Evolutionary conservation across 2,888 invertebrate genomes (phyloP).

Genomic region (Rhagium mordax): DNA sequence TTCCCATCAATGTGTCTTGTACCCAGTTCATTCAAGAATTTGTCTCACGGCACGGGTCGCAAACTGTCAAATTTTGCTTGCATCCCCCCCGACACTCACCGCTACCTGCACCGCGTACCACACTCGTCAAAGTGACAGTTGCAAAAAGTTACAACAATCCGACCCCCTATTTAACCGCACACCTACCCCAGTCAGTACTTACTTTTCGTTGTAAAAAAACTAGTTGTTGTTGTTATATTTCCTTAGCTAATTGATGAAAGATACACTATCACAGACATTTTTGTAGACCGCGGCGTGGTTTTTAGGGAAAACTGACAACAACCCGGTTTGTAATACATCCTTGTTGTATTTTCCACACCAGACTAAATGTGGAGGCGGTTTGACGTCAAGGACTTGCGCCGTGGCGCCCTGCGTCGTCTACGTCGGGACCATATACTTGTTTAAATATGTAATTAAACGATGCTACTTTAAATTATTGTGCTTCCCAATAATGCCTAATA

Average conservation of each 20-base stretch:
- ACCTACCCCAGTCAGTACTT: conserved; percentile 26
- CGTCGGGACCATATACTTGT: conserved; percentile 53
- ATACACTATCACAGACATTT: conserved; percentile 63
- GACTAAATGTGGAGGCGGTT: conserved; percentile 67
- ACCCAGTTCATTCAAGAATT: conserved; percentile 62
- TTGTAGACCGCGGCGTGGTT: conserved; percentile 53
- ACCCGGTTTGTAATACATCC: conserved; percentile 60
- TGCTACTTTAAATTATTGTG: conserved; percentile 37
- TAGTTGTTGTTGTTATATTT: conserved; percentile 16
- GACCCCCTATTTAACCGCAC: not conserved
- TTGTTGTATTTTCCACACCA: conserved; percentile 63
- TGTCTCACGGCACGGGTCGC: conserved; percentile 40
- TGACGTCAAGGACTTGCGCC: conserved; percentile 65
- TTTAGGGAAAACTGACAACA: conserved; percentile 57
- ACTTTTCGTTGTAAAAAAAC: conserved; percentile 30
- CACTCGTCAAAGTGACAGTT: conserved; percentile 20
- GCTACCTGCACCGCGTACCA: not conserved
- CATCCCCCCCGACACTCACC: not conserved
- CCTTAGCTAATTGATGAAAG: conserved; percentile 51
- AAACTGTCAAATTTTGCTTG: conserved; percentile 39
- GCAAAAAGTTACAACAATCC: not conserved
- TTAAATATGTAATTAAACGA: conserved; percentile 53
- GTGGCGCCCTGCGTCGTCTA: conserved; percentile 49
- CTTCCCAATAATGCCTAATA: conserved; percentile 17
- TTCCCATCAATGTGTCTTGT: conserved; percentile 56